Evolutionary conservation across 2,888 invertebrate species (phyloP), one percentile per base, ranked within the genome.

Genomic region (Phaonia tiefii): DNA sequence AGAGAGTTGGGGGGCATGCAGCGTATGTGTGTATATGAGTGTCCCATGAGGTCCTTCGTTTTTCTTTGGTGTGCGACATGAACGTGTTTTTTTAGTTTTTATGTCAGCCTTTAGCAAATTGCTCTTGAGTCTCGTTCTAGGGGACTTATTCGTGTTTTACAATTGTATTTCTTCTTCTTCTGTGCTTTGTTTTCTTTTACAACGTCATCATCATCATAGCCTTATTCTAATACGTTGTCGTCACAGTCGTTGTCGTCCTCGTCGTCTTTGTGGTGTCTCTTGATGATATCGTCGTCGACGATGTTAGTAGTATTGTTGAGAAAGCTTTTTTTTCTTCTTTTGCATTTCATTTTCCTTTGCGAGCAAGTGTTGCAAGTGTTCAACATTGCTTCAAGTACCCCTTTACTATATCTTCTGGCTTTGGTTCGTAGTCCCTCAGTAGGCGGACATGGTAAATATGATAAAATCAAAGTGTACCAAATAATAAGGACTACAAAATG

Each of bases 321-420:
- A 77, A 78, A 81, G 75, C 74, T 69, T 71, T 75, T 60, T 60
- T 71, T 75, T n/a, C n/a, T n/a, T n/a, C n/a, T n/a, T n/a, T n/a
- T n/a, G n/a, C 60, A 56, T 65, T 70, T 74, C 69, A 26, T 42
- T 72, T 54, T 56, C 66, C 63, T 75, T 72, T 67, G 75, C 69
- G 10, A 81, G 78, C 78, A 81, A 81, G 81, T 81, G 81, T 72
- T 83, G 77, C 75, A 80, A 80, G 80, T 80, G 78, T 75, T 78
- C 80, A 78, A 60, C 75, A 73, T 66, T 76, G 75, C 75, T 80
- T 80, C 75, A 78, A 78, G 80, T 78, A 58, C 72, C 80, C 80
- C 49, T 74, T 67, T 76, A 67, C 76, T 78, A 77, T 69, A 49
- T 75, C 74, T 15, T 60, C 60, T 17, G 11, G 4, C 2, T 60